Percentiles rank a stretch among this genome's conserved stretches.
phyloP scores from a whole-genome alignment of 2,797 vertebrate species.

The Coccyzus lansbergi region DNA sequence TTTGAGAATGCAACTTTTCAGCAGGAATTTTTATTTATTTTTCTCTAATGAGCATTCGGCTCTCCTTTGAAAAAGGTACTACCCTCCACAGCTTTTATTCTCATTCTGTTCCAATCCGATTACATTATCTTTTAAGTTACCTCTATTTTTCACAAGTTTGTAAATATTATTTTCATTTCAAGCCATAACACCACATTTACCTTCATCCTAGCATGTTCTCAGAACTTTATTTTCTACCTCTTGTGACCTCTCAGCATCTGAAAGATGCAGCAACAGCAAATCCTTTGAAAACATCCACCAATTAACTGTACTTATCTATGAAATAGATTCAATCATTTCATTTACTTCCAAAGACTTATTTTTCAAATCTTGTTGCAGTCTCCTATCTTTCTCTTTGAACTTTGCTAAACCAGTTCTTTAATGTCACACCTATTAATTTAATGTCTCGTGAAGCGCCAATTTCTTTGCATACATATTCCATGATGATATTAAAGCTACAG shows the following conservation, averaged over 20 bases:
- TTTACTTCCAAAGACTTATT: background rate
- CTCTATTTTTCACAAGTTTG: background rate
- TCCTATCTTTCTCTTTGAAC: background rate
- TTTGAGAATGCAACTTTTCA: background rate
- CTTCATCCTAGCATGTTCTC: background rate
- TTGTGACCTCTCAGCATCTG: background rate
- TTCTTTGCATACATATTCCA: background rate
- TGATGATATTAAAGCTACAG: background rate
- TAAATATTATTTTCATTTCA: background rate
- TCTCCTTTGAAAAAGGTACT: background rate
- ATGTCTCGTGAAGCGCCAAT: background rate
- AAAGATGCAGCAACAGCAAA: conserved; percentile 2
- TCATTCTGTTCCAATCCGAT: background rate
- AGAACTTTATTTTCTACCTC: background rate
- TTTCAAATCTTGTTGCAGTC: conserved; percentile 25
- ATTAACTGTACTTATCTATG: background rate
- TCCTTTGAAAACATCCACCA: conserved; percentile 8
- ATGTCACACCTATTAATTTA: background rate
- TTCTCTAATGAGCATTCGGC: background rate
- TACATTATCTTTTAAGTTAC: background rate
- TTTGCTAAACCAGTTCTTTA: background rate
- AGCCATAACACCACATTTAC: background rate
- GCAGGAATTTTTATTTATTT: background rate
- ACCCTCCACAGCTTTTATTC: background rate
- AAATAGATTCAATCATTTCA: background rate